Evolutionary conservation across 2,888 invertebrate genomes (phyloP).

Genomic region (Phlogophora meticulosa): DNA sequence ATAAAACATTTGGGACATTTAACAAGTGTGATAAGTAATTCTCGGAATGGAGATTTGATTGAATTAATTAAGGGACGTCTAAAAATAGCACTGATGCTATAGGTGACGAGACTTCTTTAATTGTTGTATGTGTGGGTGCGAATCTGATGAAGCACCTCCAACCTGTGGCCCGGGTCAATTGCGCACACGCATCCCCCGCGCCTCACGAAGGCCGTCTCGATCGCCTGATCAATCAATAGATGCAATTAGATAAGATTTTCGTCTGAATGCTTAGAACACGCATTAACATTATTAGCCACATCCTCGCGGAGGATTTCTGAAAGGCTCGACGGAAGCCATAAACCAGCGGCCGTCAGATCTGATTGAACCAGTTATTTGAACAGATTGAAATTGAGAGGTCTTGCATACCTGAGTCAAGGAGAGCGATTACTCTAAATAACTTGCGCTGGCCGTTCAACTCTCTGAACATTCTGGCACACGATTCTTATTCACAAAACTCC

Average conservation of each 20-base stretch:
- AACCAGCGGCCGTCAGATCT: conserved; percentile 39
- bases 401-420: conserved; percentile 50
- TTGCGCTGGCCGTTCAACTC: conserved; percentile 15
- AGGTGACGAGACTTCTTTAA: conserved; percentile 52
- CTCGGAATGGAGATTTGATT: conserved; percentile 47
- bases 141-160: conserved; percentile 38
- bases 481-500: neutral
- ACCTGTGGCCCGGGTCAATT: conserved; percentile 56
- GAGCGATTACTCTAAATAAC: conserved; percentile 33
- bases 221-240: conserved; percentile 52
- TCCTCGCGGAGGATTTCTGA: conserved; percentile 48
- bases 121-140: conserved; percentile 57
- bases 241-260: conserved; percentile 59
- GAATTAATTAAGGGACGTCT: conserved; percentile 53
- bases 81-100: conserved; percentile 58
- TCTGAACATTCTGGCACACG: conserved; percentile 11
- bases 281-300: conserved; percentile 44
- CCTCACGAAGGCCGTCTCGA: conserved; percentile 56
- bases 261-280: conserved; percentile 48
- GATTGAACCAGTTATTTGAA: conserved; percentile 46
- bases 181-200: conserved; percentile 39
- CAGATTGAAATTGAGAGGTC: conserved; percentile 54
- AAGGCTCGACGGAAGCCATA: conserved; percentile 50
- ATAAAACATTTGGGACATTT: conserved; percentile 38
- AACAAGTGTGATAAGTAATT: conserved; percentile 38